These are phyloP conservation scores for Pseudorhiza aurosa DNA, from an alignment of 30 jellyfish, hydroid and myxozoan genomes.

Conservation along the genomic window DNA sequence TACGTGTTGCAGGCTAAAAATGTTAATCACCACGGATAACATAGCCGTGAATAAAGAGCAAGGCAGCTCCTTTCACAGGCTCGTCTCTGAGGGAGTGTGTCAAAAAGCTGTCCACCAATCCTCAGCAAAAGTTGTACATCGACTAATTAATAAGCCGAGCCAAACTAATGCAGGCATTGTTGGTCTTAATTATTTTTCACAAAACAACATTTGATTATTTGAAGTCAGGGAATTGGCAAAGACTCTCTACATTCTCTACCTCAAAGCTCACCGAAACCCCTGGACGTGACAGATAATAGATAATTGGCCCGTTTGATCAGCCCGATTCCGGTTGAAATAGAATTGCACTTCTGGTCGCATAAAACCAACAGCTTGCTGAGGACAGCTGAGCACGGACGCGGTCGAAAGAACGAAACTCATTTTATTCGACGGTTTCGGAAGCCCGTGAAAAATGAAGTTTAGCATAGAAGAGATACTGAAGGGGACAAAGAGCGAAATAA, in stretches of 20 bases:
- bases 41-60: neutral
- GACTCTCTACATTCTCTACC: neutral
- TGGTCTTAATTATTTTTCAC: too few relatives aligned
- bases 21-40: conserved; percentile 8
- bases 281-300: neutral
- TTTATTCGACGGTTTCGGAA: too few relatives aligned
- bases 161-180: neutral
- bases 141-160: neutral
- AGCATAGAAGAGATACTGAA: conserved; percentile 61
- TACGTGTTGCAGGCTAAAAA: too few relatives aligned
- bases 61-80: neutral
- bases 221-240: neutral
- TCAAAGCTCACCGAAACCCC: conserved; percentile 45
- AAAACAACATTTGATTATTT: neutral
- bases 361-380: neutral
- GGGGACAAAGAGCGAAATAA: conserved; percentile 3
- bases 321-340: conserved; percentile 13
- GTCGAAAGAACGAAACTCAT: too few relatives aligned
- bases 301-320: neutral
- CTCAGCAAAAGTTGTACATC: neutral
- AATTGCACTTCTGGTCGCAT: neutral
- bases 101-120: neutral
- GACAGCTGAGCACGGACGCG: neutral
- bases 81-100: neutral
- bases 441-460: conserved; percentile 30